Conservation (phyloP, 2,113 vertebrate species). For the Daubentonia madagascariensis region DNA sequence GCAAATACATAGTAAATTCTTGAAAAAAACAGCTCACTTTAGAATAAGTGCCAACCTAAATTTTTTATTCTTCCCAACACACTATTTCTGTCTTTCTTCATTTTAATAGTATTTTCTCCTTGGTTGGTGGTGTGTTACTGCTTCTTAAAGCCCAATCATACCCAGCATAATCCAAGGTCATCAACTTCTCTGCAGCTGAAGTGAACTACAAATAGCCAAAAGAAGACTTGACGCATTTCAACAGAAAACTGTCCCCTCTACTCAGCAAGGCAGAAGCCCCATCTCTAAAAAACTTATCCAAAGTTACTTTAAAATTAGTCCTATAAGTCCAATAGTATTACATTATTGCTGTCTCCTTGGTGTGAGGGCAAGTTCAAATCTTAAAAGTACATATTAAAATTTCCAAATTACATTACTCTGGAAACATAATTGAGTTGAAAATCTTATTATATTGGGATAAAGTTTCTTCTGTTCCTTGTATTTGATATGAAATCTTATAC, state of each 20-base stretch:
- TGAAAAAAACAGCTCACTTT: not conserved
- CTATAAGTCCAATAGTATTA: not conserved
- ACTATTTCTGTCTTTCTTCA: not conserved
- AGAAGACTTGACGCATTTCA: not conserved
- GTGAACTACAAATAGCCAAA: not conserved
- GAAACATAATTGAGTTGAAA: conserved; percentile 60
- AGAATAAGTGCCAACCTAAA: not conserved
- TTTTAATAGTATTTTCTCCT: not conserved
- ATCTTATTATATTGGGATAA: not conserved
- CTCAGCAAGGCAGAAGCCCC: not conserved
- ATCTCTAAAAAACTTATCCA: not conserved
- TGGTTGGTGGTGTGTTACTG: not conserved
- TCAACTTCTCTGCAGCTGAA: not conserved
- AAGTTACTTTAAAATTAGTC: not conserved
- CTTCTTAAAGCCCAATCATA: not conserved
- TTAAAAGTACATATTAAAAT: conserved; percentile 27
- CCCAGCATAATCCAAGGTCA: not conserved
- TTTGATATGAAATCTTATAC: conserved; percentile 15
- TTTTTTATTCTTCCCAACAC: not conserved
- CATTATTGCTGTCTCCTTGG: not conserved
- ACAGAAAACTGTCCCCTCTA: not conserved
- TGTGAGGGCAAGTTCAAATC: conserved; percentile 34
- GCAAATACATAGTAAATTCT: not conserved
- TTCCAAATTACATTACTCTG: conserved; percentile 38
- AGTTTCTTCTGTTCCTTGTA: not conserved